Evolutionary conservation across 2,888 invertebrate genomes (phyloP), one percentile per base, ranked within the genome.

Genomic region (Sepiola atlantica): DNA sequence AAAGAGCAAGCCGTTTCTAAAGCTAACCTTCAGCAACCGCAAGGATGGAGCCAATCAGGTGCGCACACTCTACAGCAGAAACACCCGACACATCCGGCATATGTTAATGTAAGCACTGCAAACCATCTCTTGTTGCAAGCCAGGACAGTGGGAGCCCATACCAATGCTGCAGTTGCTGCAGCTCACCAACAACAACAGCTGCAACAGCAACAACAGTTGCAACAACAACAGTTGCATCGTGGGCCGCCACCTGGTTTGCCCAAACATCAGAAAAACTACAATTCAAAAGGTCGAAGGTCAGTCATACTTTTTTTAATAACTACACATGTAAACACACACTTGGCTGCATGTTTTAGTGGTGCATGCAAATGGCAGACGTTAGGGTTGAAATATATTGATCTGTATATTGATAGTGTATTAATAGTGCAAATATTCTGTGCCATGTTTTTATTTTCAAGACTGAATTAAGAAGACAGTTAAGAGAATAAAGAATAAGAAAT

Each of bases 131-230:
- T 54, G 35, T 55, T 35, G 35, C 90, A 91, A 35, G 35, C 90
- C 91, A 54, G 91, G 55, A 20, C 92, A 93, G 94, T 55, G 57
- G 91, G 92, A 94, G 55, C 54, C 10, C 57, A 55, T 54, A 57
- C 90, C 54, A 91, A 35, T 55, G 77, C 77, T 32, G 77, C n/a
- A 77, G n/a, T 77, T 77, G 77, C n/a, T 55, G n/a, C 93, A 94
- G 94, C 93, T 10, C 94, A 94, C 55, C 94, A 91, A 91, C 95
- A 94, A 18, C 95, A 94, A 77, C 94, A 94, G 54, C 93, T 95
- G 94, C 93, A 94, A 32, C 94, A 94, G 24, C 90, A 94, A 18
- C 93, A 91, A 45, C 94, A 94, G n/a, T 90, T 90, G 28, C 94
- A 93, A 32, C 93, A 32, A n/a, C 93, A 77, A n/a, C 77, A 77